phyloP scores from a whole-genome alignment of 1,140 invertebrate species.

The Aphis craccivora region DNA sequence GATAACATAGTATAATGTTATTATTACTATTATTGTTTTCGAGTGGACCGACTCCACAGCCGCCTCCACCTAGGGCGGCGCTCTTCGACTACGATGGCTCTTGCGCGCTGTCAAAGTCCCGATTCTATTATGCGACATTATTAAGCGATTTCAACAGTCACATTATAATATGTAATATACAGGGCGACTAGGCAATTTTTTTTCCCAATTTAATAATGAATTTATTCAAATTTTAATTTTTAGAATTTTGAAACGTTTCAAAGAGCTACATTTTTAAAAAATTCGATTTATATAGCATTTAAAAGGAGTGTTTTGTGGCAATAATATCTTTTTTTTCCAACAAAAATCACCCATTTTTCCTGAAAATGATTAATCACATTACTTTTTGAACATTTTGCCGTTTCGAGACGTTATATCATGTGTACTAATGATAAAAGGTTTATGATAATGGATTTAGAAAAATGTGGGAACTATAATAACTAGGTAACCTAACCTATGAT shows the following conservation, averaged over 20 bases:
- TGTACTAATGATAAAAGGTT: neutral
- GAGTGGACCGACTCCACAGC: neutral
- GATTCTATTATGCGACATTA: neutral
- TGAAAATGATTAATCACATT: neutral
- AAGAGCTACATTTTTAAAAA: neutral
- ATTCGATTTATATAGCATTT: neutral
- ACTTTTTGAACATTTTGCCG: neutral
- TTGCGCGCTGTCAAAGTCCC: neutral
- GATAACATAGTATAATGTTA: neutral
- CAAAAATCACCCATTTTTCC: neutral
- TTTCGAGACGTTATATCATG: no score
- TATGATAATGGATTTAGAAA: no score
- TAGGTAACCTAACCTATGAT: no score
- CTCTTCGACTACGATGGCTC: neutral
- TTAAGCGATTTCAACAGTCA: no score
- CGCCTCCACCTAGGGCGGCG: neutral
- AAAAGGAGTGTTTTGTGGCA: neutral
- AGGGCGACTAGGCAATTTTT: neutral
- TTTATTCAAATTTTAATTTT: neutral
- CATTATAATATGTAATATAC: neutral
- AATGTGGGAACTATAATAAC: no score
- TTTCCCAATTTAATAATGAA: neutral
- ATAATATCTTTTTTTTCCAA: neutral
- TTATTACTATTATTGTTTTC: slow-evolving; percentile 5
- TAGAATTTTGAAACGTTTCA: neutral